Percentiles rank a stretch among this genome's conserved stretches.
These are phyloP conservation scores for Bactericera cockerelli DNA, from an alignment of 1,140 invertebrate genomes.

Conservation along the genomic window DNA sequence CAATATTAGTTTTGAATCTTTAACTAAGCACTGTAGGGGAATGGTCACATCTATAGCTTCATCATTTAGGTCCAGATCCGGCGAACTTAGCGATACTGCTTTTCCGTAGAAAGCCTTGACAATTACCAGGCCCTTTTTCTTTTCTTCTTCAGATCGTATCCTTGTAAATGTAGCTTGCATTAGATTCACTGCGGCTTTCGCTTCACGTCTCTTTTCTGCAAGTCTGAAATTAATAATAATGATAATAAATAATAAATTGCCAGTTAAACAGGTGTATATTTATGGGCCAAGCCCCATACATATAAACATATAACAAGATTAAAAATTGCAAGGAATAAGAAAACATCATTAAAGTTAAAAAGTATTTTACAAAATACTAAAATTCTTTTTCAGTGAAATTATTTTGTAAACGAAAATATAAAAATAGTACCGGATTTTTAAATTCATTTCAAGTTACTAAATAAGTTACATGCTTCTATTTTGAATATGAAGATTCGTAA, in stretches of 20 bases:
- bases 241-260: constrained; percentile 5
- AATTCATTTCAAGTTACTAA: too few species aligned
- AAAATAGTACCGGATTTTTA: too few species aligned
- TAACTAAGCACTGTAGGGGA: constrained; percentile 83
- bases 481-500: too few species aligned
- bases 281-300: too few species aligned
- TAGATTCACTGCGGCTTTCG: constrained; percentile 64
- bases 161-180: constrained; percentile 71
- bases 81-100: constrained; percentile 24
- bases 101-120: constrained; percentile 66
- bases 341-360: constrained; percentile 9
- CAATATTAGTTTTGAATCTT: constrained; percentile 71
- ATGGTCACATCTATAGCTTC: constrained; percentile 84
- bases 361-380: too few species aligned
- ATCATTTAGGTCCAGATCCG: constrained; percentile 25
- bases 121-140: constrained; percentile 68
- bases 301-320: too few species aligned
- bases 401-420: too few species aligned
- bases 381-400: too few species aligned
- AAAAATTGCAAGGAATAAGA: too few species aligned
- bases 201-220: constrained; percentile 63
- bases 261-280: too few species aligned
- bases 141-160: constrained; percentile 57
- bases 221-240: constrained; percentile 35
- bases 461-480: too few species aligned